Evolutionary conservation across 2,113 vertebrate genomes (phyloP), one percentile per base, ranked within the genome.

Genomic region (Ranitomeya variabilis): DNA sequence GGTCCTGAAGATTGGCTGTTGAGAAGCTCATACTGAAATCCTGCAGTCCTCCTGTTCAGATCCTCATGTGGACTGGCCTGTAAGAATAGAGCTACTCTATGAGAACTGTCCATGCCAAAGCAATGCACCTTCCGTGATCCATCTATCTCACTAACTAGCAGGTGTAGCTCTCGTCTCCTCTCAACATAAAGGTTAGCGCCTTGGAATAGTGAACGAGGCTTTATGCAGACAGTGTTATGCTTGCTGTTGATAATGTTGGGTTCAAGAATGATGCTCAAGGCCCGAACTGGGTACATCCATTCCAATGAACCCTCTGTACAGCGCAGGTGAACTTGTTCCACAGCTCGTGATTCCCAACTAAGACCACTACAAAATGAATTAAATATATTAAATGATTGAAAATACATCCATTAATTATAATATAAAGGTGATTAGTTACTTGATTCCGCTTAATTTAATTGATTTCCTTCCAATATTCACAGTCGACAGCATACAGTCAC

Each of bases 11-110:
- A 94, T 86, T 91, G 90, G 90, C 90, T 94, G 71, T 91, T 91
- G 89, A 96, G 92, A 91, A 96, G 90, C 90, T 97, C 94, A 0
- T 95, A 95, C 90, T 94, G 95, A 92, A 96, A 96, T 76, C 94
- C 92, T 91, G 95, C 92, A 0, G 66, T 89, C n/a, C 91, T 91
- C 77, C 92, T 92, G 90, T 92, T 90, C 91, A 95, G 91, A 66
- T 92, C 92, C 21, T 86, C 90, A 85, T 94, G 95, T 0, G 91
- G 95, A 60, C 91, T 94, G 87, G 94, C 94, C 91, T 96, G 95
- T 59, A 96, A 92, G 91, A 96, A 96, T n/a, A 97, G 90, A 9
- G 92, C 94, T 2, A 94, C 93, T 73, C 89, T 83, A 0, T 91
- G 94, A 0, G 91, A 90, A 0, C 74, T 90, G 5, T 91, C 92